phyloP scores from a whole-genome alignment of 2,888 invertebrate species.

The Gastrophysa polygoni region DNA sequence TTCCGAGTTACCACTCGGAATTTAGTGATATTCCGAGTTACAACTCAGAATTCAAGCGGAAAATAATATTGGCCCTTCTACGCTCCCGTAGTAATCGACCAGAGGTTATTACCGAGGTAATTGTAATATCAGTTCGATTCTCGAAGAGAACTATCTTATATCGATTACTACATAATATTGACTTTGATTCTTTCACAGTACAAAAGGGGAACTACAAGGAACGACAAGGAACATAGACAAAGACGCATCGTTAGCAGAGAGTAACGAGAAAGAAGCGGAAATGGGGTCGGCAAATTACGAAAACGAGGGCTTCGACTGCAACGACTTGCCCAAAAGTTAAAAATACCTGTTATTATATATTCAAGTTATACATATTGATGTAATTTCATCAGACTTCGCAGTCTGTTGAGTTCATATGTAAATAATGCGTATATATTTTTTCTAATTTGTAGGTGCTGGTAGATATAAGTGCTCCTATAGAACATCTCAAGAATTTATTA shows the following conservation, averaged over 20 bases:
- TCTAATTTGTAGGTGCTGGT: background rate
- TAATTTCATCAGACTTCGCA: slow-evolving; percentile 18
- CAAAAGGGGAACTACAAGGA: too few relatives aligned
- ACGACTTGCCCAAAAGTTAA: slow-evolving; percentile 32
- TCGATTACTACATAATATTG: too few relatives aligned
- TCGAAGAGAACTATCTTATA: too few relatives aligned
- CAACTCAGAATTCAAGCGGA: too few relatives aligned
- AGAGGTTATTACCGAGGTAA: too few relatives aligned
- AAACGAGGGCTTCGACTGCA: slow-evolving; percentile 40
- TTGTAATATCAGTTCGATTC: too few relatives aligned
- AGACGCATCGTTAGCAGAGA: slow-evolving; percentile 21
- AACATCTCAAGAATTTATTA: too few relatives aligned
- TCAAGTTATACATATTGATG: slow-evolving; percentile 7
- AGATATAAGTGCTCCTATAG: background rate
- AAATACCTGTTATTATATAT: slow-evolving; percentile 31
- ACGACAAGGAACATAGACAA: slow-evolving; percentile 12
- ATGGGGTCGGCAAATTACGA: slow-evolving; percentile 36
- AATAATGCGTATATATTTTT: slow-evolving; percentile 11
- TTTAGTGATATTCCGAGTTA: too few relatives aligned
- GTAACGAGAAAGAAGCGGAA: slow-evolving; percentile 34
- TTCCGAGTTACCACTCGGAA: too few relatives aligned
- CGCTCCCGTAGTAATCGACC: too few relatives aligned
- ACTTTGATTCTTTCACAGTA: too few relatives aligned
- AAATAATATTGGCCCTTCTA: too few relatives aligned
- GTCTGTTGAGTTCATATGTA: slow-evolving; percentile 14